These are phyloP conservation scores for Silurus asotus DNA, from an alignment of 2,113 vertebrate genomes.

Conservation along the genomic window DNA sequence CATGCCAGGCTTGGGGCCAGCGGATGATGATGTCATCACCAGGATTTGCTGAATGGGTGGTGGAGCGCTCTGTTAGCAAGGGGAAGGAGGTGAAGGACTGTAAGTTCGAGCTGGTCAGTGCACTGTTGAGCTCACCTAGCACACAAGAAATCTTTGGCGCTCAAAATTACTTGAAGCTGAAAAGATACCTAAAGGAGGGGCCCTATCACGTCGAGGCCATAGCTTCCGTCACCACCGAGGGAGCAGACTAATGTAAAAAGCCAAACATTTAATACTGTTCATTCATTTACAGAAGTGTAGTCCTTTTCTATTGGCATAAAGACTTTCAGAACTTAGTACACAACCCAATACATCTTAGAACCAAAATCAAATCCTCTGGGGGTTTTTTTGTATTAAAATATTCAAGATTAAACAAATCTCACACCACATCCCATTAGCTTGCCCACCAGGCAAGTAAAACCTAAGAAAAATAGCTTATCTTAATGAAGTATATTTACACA, in stretches of 20 bases:
- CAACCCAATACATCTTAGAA: not conserved
- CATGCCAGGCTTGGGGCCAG: conserved; percentile 90
- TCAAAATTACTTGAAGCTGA: conserved; percentile 86
- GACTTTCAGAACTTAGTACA: not conserved
- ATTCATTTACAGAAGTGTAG: not conserved
- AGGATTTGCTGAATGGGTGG: conserved; percentile 90
- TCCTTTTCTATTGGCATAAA: not conserved
- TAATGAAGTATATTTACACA: not conserved
- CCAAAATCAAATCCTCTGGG: not conserved
- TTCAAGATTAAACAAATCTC: not conserved
- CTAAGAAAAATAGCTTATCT: not conserved
- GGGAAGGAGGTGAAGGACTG: conserved; percentile 92
- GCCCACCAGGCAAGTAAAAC: not conserved
- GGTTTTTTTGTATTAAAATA: not conserved
- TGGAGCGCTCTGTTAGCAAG: conserved; percentile 86
- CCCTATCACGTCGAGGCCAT: conserved; percentile 88
- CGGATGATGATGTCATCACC: conserved; percentile 86
- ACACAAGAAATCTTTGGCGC: conserved; percentile 83
- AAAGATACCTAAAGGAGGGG: conserved; percentile 85
- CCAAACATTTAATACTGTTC: not conserved
- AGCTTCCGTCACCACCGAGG: conserved; percentile 84
- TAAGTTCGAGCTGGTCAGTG: conserved; percentile 90
- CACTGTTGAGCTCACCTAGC: conserved; percentile 82
- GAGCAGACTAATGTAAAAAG: conserved; percentile 75
- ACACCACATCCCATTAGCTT: not conserved